Evolutionary conservation across 2,888 invertebrate species (phyloP).

Genomic region (Cosmorhoe ocellata): DNA sequence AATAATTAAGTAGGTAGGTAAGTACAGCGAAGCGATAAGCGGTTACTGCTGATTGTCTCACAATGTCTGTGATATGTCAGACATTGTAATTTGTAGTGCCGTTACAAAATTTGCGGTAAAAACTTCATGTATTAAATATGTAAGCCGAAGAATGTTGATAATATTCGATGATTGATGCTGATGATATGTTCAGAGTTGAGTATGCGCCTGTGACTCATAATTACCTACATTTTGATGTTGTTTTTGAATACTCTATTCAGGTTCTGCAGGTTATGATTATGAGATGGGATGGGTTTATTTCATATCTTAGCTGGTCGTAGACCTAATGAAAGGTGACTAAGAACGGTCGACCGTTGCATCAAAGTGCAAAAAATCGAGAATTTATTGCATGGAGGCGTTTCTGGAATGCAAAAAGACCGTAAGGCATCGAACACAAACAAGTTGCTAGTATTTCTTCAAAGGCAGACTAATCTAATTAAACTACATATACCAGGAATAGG

Average conservation of each 20-base stretch:
- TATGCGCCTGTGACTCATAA: slow-evolving; percentile 28
- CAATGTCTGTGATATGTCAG: not conserved
- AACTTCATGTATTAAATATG: slow-evolving; percentile 10
- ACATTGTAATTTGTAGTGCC: slow-evolving; percentile 8
- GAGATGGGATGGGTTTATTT: too few relatives aligned
- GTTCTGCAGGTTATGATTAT: slow-evolving; percentile 7
- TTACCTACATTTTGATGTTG: slow-evolving; percentile 24
- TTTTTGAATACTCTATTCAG: slow-evolving; percentile 31
- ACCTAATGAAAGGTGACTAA: too few relatives aligned
- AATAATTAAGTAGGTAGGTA: slow-evolving; percentile 44
- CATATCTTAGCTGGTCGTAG: too few relatives aligned
- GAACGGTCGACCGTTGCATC: too few relatives aligned
- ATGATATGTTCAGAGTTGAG: slow-evolving; percentile 20
- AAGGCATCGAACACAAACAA: not conserved
- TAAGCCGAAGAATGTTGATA: slow-evolving; percentile 21
- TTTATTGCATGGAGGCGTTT: too few relatives aligned
- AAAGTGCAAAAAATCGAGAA: too few relatives aligned
- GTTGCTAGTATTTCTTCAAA: not conserved
- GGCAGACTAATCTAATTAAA: not conserved
- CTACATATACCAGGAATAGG: slow-evolving; percentile 7
- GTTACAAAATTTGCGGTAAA: slow-evolving; percentile 16
- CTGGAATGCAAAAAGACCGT: not conserved
- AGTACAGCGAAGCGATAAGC: slow-evolving; percentile 40
- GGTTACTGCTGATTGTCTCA: slow-evolving; percentile 27
- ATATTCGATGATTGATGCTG: slow-evolving; percentile 28